These are phyloP conservation scores for Apamea sordens DNA, from an alignment of 2,888 invertebrate genomes.

Conservation along the genomic window DNA sequence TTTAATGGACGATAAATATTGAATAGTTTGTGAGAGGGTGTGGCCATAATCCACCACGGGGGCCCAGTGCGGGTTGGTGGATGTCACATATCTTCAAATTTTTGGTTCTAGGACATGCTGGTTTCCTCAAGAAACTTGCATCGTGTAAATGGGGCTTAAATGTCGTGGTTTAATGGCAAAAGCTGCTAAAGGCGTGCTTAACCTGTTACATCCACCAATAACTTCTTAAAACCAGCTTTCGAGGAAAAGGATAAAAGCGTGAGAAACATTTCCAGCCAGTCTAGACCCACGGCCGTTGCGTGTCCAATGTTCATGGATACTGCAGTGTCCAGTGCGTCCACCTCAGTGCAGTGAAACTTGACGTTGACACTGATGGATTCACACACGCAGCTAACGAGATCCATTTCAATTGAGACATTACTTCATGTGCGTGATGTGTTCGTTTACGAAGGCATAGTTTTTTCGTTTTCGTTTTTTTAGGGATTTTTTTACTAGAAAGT, in stretches of 20 bases:
- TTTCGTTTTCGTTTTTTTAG: too few species aligned
- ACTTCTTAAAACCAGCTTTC: slow-evolving; percentile 10
- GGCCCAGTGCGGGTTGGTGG: too few species aligned
- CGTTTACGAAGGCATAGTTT: not conserved
- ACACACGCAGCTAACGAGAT: slow-evolving; percentile 46
- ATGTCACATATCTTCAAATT: too few species aligned
- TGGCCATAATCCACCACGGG: too few species aligned
- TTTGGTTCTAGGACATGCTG: too few species aligned
- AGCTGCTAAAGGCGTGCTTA: slow-evolving; percentile 3
- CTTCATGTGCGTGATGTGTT: slow-evolving; percentile 39
- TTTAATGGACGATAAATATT: not conserved
- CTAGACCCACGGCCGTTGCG: slow-evolving; percentile 31
- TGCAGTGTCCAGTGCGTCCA: slow-evolving; percentile 55
- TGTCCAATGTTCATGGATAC: slow-evolving; percentile 39
- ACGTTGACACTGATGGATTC: slow-evolving; percentile 53
- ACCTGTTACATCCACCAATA: slow-evolving; percentile 5
- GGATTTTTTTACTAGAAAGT: too few species aligned
- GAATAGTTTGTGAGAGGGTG: not conserved
- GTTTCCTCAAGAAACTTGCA: not conserved
- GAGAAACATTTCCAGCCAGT: slow-evolving; percentile 23
- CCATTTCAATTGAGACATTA: slow-evolving; percentile 60
- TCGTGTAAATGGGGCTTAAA: not conserved
- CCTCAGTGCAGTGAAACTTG: slow-evolving; percentile 64
- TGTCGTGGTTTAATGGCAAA: not conserved
- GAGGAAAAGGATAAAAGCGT: slow-evolving; percentile 46